phyloP scores from a whole-genome alignment of 2,113 vertebrate species.

The Mohoua ochrocephala region DNA sequence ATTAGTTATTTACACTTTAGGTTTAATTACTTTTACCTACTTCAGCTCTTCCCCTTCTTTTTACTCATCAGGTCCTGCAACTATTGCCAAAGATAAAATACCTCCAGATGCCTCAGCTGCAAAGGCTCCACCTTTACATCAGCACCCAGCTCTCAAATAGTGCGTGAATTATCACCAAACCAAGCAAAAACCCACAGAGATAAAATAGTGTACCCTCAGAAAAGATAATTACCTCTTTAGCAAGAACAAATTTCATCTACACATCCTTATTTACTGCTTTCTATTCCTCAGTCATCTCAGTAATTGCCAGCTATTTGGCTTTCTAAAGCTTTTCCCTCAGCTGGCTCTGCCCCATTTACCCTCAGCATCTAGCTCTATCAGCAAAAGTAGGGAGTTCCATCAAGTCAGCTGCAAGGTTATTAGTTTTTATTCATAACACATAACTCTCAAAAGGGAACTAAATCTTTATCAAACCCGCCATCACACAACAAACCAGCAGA shows the following conservation, averaged over 20 bases:
- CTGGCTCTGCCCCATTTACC: neutral
- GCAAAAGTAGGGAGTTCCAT: neutral
- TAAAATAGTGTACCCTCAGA: neutral
- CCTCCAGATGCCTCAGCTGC: neutral
- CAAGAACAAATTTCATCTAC: neutral
- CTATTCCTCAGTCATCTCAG: neutral
- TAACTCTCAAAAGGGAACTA: neutral
- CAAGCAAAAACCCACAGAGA: neutral
- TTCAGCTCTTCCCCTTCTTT: neutral
- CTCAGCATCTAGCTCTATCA: neutral
- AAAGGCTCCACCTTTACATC: neutral
- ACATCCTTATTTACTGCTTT: neutral
- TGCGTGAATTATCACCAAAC: neutral
- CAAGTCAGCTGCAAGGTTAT: neutral
- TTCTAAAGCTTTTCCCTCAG: neutral
- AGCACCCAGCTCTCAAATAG: neutral
- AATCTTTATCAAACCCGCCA: neutral
- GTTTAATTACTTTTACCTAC: neutral
- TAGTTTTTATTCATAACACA: neutral
- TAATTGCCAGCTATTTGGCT: neutral
- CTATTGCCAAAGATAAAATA: neutral
- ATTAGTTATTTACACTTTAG: neutral
- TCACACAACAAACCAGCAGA: neutral
- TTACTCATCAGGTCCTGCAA: neutral
- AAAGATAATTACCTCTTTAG: neutral